Evolutionary conservation across 2,113 vertebrate species (phyloP), one percentile per base, ranked within the genome.

Genomic region (Bufo gargarizans): DNA sequence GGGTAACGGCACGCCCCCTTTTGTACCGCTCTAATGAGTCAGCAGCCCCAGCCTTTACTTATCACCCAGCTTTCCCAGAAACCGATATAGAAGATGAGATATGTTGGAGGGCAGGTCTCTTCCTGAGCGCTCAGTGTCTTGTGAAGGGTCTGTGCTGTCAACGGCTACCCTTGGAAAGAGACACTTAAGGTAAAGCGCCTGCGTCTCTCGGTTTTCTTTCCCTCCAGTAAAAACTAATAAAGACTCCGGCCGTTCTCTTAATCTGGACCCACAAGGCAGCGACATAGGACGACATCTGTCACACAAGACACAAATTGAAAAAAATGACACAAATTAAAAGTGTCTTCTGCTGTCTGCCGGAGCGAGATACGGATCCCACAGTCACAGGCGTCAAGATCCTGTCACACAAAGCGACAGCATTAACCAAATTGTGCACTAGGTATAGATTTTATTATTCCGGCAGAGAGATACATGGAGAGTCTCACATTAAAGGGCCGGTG

Each of bases 321-420:
- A 22, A 82, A 82, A 82, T 88, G 77, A 88, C 55, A 72, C 79
- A 88, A 74, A 88, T 82, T 82, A 74, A 53, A 61, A 8, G 56
- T 82, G 79, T 72, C 63, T 82, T 87, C 10, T 53, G 50, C 55
- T n/a, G 33, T 82, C 77, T 82, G 63, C 59, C 3, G 53, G 43
- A 77, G 55, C 84, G 14, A 33, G 53, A 59, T 77, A 63, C 78
- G 8, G 22, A 50, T 87, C 33, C 85, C 65, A 45, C 56, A 72
- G 61, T 87, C 59, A 56, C 61, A 47, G 49, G 22, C 47, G 16
- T 80, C 63, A 45, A 74, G 79, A 82, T 88, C 67, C 69, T 82
- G 86, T 88, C 79, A 82, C 45, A 71, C 17, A 45, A 72, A 82
- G 50, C 59, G 86, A 82, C 45, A 14, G 71, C 79, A 88, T 82